Conservation (phyloP, 2,888 invertebrate genomes). For the Elysia crispata region DNA sequence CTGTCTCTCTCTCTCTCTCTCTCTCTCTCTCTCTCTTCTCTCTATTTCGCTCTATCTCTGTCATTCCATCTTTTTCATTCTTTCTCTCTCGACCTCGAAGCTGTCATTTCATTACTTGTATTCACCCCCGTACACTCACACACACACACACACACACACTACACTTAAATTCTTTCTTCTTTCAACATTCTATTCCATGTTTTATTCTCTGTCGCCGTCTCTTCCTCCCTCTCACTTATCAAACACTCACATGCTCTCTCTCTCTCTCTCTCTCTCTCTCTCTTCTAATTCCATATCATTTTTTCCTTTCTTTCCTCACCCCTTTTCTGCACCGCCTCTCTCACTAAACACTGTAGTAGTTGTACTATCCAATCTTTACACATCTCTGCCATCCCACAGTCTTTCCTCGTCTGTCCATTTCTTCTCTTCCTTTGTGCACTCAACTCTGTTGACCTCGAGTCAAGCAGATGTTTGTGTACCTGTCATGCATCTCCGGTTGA, state of each 20-base stretch:
- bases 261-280: constrained; percentile 22
- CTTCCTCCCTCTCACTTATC: neutral
- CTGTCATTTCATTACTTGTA: neutral
- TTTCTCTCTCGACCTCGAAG: neutral
- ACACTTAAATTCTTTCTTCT: constrained; percentile 9
- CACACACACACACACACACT: constrained; percentile 6
- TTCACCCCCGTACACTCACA: neutral
- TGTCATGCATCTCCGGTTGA: no score
- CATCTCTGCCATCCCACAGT: no score
- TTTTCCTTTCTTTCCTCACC: no score
- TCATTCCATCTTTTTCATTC: constrained; percentile 18
- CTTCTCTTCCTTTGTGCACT: no score
- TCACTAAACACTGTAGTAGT: no score
- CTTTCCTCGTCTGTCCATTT: no score
- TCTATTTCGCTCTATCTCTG: constrained; percentile 26
- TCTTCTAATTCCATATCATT: no score
- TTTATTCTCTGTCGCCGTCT: neutral
- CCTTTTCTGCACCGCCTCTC: no score
- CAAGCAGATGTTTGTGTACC: no score
- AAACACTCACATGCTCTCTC: constrained; percentile 25
- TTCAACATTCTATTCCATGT: neutral
- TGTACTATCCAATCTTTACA: no score
- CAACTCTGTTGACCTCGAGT: neutral
- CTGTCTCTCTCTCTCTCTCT: constrained; percentile 19
- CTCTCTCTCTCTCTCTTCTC: constrained; percentile 2